phyloP scores from a whole-genome alignment of 2,113 vertebrate species.

The Pelmatolapia mariae region DNA sequence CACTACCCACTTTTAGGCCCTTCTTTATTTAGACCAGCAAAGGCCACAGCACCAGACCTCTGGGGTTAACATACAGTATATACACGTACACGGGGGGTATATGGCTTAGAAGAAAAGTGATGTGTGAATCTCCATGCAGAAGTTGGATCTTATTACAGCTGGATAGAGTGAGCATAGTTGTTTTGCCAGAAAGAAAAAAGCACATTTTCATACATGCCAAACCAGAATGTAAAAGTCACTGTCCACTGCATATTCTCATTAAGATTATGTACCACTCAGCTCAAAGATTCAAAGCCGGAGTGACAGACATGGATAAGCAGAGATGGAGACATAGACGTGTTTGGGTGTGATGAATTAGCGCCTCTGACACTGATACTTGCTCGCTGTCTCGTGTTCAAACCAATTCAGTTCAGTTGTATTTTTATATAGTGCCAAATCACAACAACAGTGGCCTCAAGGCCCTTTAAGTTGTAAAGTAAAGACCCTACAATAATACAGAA shows the following conservation, averaged over 20 bases:
- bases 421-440: neutral
- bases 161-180: neutral
- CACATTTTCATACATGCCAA: neutral
- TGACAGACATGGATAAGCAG: neutral
- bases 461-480: neutral
- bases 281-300: slow-evolving; percentile 1
- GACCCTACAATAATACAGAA: neutral
- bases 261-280: neutral
- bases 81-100: neutral
- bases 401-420: rapidly evolving
- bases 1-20: slow-evolving; percentile 51
- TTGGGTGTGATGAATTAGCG: neutral
- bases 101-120: neutral
- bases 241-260: neutral
- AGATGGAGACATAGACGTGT: neutral
- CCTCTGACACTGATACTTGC: neutral
- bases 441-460: neutral
- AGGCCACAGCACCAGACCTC: slow-evolving; percentile 29
- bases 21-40: slow-evolving; percentile 58
- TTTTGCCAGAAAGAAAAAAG: neutral
- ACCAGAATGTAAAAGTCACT: neutral
- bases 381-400: neutral
- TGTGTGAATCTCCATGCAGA: neutral
- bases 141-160: neutral
- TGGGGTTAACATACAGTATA: slow-evolving; percentile 38